Percentiles rank a stretch among this genome's conserved stretches.
phyloP scores from a whole-genome alignment of 2,888 invertebrate genomes.

The Phyllotreta striolata region DNA sequence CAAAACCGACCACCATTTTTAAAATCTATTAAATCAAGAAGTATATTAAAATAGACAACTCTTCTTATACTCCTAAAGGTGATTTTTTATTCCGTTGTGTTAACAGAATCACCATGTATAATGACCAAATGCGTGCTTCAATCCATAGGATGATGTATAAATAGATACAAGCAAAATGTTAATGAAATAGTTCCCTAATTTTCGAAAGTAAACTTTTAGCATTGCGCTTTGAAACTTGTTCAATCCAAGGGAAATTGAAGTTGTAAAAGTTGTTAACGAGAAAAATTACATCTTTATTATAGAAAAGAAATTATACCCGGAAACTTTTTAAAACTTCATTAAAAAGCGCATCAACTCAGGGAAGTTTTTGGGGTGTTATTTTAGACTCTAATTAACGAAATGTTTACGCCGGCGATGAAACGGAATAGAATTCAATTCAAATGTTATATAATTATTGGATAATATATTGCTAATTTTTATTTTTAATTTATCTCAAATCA shows the following conservation, averaged over 20 bases:
- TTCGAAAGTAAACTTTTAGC: background rate
- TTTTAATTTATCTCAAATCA: background rate
- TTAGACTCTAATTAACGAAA: constrained; percentile 13
- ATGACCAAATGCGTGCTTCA: too few species aligned
- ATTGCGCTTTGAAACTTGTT: constrained; percentile 10
- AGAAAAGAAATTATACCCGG: constrained; percentile 15
- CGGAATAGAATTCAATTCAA: background rate
- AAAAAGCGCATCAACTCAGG: constrained; percentile 10
- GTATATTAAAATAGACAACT: too few species aligned
- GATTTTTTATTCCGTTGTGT: too few species aligned
- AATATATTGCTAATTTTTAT: background rate
- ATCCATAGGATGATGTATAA: too few species aligned
- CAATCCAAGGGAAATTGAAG: constrained; percentile 15
- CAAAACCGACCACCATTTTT: too few species aligned
- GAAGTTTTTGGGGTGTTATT: constrained; percentile 16
- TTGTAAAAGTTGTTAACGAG: constrained; percentile 2
- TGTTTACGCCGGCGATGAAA: background rate
- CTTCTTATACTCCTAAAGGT: too few species aligned
- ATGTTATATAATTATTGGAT: background rate
- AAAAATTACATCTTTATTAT: constrained; percentile 17
- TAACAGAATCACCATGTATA: too few species aligned
- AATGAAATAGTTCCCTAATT: background rate
- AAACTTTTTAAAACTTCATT: constrained; percentile 22
- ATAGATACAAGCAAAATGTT: too few species aligned
- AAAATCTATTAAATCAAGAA: too few species aligned